Base-by-base conservation (phyloP, 2,797 vertebrate genomes). In the Lateolabrax maculatus region DNA sequence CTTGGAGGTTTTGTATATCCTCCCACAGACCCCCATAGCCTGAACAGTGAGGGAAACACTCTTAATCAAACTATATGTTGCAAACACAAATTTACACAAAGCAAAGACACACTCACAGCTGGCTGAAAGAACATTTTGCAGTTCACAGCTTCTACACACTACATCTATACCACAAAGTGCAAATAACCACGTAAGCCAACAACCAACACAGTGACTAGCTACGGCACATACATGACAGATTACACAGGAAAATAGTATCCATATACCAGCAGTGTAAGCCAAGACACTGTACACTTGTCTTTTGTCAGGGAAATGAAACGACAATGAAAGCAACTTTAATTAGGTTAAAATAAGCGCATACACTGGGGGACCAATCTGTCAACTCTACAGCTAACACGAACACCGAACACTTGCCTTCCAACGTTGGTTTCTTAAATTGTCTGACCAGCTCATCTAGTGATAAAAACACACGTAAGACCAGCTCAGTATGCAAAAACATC, bases 1-100 rank as follows among this genome's bases (percentile, higher is more conserved):
- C 91, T 1, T 68, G 49, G 41, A 81, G 8, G 63, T 92, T 92
- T 55, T 95, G 94, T 69, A 95, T 89, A 79, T 92, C 93, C 70
- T 86, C 92, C 94, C 94, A 95, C 71, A 95, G 94, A 91, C 94
- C 96, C 87, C 96, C 96, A 91, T 95, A 95, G 84, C 96, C 97
- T 98, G 93, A 91, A 58, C 78, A 82, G 62, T 77, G 76, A 84
- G 44, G 82, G 60, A 89, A 71, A 90, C 69, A 79, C 76, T 71
- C 25, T 37, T 61, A 9, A 15, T 39, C n/a, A 39, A 52, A 58
- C 36, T 36, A 12, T 4, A 12, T 19, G 13, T 21, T 46, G 29
- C 5, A 48, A 25, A 36, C 6, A n/a, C 27, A 3, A 55, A 62
- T 56, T 44, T 12, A 71, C 51, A 56, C 23, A 6, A 68, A 79